phyloP scores from a whole-genome alignment of 35 echinoderm and acorn worm genomes.

The Ptychodera flava region DNA sequence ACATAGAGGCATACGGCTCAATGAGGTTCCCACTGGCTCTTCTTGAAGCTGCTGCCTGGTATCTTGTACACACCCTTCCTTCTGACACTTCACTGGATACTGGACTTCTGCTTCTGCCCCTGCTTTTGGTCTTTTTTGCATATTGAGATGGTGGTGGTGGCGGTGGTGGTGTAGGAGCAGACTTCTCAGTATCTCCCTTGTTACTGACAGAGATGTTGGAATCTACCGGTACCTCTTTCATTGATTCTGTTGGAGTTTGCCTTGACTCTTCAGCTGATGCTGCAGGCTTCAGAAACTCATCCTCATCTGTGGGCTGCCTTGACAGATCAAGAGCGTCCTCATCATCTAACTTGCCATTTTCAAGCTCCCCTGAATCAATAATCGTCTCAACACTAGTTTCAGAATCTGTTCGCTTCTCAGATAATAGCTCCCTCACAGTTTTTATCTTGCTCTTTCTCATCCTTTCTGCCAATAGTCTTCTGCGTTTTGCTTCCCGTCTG shows the following conservation, averaged over 20 bases:
- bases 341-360: too few relatives aligned
- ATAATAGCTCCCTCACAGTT: background rate
- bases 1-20: too few relatives aligned
- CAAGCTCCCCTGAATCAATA: background rate
- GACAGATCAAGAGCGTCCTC: too few relatives aligned
- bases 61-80: background rate
- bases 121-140: background rate
- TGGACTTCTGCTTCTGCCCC: background rate
- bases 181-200: background rate
- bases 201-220: too few relatives aligned
- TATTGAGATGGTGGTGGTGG: too few relatives aligned
- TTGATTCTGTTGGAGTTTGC: too few relatives aligned
- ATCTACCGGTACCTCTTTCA: too few relatives aligned
- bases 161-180: background rate
- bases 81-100: background rate
- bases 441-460: background rate
- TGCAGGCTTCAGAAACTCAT: too few relatives aligned
- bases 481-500: background rate
- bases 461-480: background rate
- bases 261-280: too few relatives aligned
- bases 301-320: too few relatives aligned
- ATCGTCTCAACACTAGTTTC: background rate
- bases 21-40: background rate
- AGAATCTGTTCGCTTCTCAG: background rate
- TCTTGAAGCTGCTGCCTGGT: background rate